Evolutionary conservation across 2,113 vertebrate species (phyloP), one percentile per base, ranked within the genome.

Genomic region (Oncorhynchus keta): DNA sequence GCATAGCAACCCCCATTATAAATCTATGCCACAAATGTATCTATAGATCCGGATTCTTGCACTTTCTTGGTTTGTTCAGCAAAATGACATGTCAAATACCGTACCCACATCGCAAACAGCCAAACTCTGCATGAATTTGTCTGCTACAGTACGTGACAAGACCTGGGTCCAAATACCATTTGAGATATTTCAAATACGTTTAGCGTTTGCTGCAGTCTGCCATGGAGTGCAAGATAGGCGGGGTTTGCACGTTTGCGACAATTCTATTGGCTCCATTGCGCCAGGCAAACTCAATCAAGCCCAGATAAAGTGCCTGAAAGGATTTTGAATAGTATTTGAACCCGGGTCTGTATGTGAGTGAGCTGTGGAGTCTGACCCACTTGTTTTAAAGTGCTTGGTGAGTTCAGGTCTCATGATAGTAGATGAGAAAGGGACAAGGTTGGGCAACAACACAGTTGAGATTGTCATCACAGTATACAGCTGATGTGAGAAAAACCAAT

Each of bases 381-480:
- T 91, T 90, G 88, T 86, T 83, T 79, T 93, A 94, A 94, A 94
- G 91, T 94, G 92, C 93, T 90, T 87, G 86, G 88, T 91, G 86
- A 92, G 90, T 89, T 90, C 80, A 85, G 87, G 84, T 90, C 88
- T 92, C 89, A 88, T 84, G 88, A 84, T 79, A 86, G 86, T 79
- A 86, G 86, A 92, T 86, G 87, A 89, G 51, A 55, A 16, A 55
- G 85, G 88, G 91, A 88, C 86, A 79, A 85, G 88, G 89, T 87
- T 82, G 85, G 86, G 82, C 80, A 81, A 39, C 67, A 91, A 89
- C 85, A 89, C 89, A 89, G 87, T 90, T 92, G 90, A 92, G 93
- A 94, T 94, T 94, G 93, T 94, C 93, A 92, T 93, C 91, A 92
- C 92, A 90, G 90, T 88, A 16, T 55, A 89, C 87, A 88, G 89